phyloP scores from a whole-genome alignment of 2,888 invertebrate genomes.

The Microplitis manilae region DNA sequence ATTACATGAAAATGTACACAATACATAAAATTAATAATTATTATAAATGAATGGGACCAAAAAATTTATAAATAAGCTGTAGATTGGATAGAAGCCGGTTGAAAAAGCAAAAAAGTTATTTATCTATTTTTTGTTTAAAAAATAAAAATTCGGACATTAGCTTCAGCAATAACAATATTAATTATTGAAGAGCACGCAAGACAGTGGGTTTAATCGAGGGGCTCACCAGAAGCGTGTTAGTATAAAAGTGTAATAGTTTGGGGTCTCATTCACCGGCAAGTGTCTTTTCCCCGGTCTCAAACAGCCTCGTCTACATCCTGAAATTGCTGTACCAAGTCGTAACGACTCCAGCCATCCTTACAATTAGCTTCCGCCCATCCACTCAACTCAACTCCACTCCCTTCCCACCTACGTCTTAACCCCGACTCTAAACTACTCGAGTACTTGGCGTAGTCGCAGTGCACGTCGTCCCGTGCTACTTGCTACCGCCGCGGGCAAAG shows the following conservation, averaged over 20 bases:
- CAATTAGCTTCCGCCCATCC: conserved; percentile 35
- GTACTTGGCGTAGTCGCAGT: not conserved
- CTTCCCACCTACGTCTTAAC: not conserved
- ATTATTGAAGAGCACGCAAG: not conserved
- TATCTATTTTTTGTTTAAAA: too few relatives aligned
- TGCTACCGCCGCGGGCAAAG: not conserved
- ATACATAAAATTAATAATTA: too few relatives aligned
- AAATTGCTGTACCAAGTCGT: conserved; percentile 36
- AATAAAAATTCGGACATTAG: too few relatives aligned
- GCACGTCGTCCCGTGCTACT: not conserved
- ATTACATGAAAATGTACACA: too few relatives aligned
- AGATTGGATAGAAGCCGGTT: too few relatives aligned
- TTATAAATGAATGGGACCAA: too few relatives aligned
- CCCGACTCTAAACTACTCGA: not conserved
- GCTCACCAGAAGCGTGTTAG: not conserved
- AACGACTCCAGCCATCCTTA: conserved; percentile 30
- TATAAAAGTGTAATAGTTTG: conserved; percentile 13
- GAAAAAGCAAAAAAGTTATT: too few relatives aligned
- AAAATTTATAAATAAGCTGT: too few relatives aligned
- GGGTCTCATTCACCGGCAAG: conserved; percentile 1
- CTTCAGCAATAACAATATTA: too few relatives aligned
- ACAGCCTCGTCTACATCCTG: conserved; percentile 31
- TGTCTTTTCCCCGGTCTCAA: not conserved
- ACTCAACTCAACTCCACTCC: not conserved
- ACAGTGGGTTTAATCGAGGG: not conserved